phyloP scores from a whole-genome alignment of 2,797 vertebrate species.

The Dendrocincla tyrannina region DNA sequence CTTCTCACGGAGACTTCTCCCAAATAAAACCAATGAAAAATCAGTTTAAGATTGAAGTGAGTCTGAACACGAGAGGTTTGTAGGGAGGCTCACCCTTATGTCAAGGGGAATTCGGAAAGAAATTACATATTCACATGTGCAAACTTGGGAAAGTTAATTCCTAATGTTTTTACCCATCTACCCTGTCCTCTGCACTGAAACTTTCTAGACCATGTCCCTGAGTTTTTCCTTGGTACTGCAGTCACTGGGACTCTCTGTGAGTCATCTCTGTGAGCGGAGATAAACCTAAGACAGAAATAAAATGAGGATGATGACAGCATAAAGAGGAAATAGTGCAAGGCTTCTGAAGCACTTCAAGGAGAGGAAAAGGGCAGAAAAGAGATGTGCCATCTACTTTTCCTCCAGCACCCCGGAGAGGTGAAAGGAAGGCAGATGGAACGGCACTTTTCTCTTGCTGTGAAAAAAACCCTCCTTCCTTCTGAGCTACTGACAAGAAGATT shows the following conservation, averaged over 20 bases:
- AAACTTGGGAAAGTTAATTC: not conserved
- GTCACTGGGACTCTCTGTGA: too few species aligned
- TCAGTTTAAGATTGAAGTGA: not conserved
- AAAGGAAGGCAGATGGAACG: not conserved
- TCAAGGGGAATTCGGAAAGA: not conserved
- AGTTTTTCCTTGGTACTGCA: not conserved
- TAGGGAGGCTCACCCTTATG: not conserved
- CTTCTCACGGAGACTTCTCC: not conserved
- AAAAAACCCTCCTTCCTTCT: not conserved
- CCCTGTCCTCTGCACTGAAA: not conserved
- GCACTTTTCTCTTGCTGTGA: not conserved
- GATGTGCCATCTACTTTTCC: not conserved
- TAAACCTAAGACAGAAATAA: not conserved
- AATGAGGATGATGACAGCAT: not conserved
- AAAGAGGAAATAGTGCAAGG: not conserved
- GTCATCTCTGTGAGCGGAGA: not conserved
- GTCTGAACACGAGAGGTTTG: not conserved
- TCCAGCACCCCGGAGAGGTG: not conserved
- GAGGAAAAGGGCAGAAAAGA: not conserved
- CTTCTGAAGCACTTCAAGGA: not conserved
- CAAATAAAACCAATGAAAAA: not conserved
- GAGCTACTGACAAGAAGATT: constrained; percentile 11
- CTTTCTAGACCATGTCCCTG: not conserved
- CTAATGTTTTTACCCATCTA: not conserved
- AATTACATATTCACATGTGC: not conserved